Evolutionary conservation across 2,113 vertebrate genomes (phyloP).

Genomic region (Gnathonemus echidnorhynchus): DNA sequence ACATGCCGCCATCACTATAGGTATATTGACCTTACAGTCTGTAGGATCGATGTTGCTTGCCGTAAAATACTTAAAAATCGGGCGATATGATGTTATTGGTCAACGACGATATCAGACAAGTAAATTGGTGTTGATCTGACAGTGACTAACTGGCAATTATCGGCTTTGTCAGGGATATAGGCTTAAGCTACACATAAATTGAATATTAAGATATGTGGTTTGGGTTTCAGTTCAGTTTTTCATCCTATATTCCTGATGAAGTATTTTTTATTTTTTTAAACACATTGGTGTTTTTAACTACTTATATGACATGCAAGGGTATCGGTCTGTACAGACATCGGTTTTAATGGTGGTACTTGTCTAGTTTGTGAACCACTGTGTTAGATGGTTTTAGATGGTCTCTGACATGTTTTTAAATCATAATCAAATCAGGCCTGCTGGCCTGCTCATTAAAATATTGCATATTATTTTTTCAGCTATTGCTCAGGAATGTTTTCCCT

Average conservation of each 20-base stretch:
- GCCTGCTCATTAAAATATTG: not conserved
- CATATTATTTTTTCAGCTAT: not conserved
- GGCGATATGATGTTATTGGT: not conserved
- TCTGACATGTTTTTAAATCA: not conserved
- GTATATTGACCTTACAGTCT: not conserved
- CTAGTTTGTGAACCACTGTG: not conserved
- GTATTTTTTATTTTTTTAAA: not conserved
- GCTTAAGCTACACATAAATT: not conserved
- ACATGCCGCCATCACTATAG: not conserved
- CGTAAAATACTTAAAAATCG: not conserved
- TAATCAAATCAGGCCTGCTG: not conserved
- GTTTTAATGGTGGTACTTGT: not conserved
- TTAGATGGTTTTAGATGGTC: not conserved
- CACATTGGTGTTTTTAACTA: not conserved
- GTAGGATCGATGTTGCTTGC: not conserved
- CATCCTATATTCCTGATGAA: not conserved
- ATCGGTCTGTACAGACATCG: not conserved
- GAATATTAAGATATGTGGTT: not conserved
- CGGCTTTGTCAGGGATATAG: not conserved
- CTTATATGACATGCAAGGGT: not conserved
- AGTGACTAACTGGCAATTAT: not conserved
- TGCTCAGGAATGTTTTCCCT: not conserved
- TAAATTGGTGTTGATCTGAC: not conserved
- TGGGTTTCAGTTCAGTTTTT: not conserved
- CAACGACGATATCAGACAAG: not conserved